Conservation (phyloP, 2,888 invertebrate species). For the Apamea epomidion region DNA sequence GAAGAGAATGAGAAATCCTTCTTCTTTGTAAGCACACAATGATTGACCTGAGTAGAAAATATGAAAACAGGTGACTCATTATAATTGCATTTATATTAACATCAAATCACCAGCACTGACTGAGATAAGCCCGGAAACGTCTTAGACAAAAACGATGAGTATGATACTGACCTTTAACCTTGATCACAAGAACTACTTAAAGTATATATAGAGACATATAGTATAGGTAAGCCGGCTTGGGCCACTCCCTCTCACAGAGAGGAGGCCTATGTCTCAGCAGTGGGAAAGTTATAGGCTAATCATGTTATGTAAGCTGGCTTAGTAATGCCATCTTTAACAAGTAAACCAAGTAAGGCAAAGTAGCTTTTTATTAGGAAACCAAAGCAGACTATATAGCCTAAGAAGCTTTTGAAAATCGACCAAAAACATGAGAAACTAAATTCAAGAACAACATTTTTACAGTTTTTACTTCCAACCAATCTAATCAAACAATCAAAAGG, state of each 20-base stretch:
- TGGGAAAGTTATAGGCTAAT: too few relatives aligned
- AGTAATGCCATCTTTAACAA: too few relatives aligned
- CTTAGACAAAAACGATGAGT: not conserved
- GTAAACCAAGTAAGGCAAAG: too few relatives aligned
- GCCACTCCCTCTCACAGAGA: too few relatives aligned
- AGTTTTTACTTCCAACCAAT: not conserved
- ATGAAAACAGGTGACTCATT: slow-evolving; percentile 1
- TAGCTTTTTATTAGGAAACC: not conserved
- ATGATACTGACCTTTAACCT: not conserved
- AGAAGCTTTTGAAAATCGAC: not conserved
- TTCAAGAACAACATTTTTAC: too few relatives aligned
- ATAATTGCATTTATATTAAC: not conserved
- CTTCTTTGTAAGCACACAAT: not conserved
- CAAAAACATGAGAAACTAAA: not conserved
- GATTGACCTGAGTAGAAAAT: not conserved
- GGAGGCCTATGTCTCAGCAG: too few relatives aligned
- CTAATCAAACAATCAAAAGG: not conserved
- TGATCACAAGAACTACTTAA: not conserved
- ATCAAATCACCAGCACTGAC: not conserved
- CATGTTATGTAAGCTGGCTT: too few relatives aligned
- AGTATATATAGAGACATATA: too few relatives aligned
- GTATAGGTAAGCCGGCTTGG: too few relatives aligned
- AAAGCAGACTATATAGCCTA: not conserved
- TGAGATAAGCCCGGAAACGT: not conserved
- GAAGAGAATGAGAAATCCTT: not conserved